Base-by-base conservation (phyloP, 2,888 invertebrate species). In the Hecatera dysodea region DNA sequence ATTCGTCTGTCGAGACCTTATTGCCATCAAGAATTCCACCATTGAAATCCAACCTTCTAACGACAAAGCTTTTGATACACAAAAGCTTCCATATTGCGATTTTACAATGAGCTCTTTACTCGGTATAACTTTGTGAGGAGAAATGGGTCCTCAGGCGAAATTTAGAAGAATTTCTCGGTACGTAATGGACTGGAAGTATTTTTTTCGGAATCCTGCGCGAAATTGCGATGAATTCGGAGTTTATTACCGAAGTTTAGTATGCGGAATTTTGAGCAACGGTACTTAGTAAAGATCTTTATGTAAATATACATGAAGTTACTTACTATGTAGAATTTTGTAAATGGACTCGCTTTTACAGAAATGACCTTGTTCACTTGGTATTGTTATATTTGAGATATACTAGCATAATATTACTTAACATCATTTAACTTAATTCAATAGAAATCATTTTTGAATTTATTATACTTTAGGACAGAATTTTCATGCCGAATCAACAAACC, bases 211-310 rank as follows among this genome's bases (percentile, higher is more conserved):
- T 84, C 27, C 59, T 67, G 36, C 63, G 42, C 42, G 22, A 64
- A 78, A 70, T 76, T 81, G 70, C 53, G 56, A 78, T 52, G 73
- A 62, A 81, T 76, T 73, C 46, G 27, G 65, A 76, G 73, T 83
- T 73, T 81, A 83, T 81, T 81, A 67, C 52, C 19, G 42, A 83
- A 78, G 67, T 83, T 82, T 76, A 79, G 53, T 67, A 71, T 62
- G 44, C 39, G 62, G 52, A 80, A 67, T 72, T 75, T 29, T 50
- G 48, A 67, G 29, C 22, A 48, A 56, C 53, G 64, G 50, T 44
- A 36, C 60, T 71, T 53, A 70, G 27, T 60, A 44, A 50, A 39
- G 48, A 62, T 50, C 53, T 67, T 65, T 59, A 71, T 67, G 42
- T 70, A 60, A 66, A 60, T 80, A 42, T 15, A 46, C 44, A 55